A percentile compares a stretch with the other conserved stretches of the same genome.
phyloP scores from a whole-genome alignment of 2,113 vertebrate species.

The Centropristis striata region DNA sequence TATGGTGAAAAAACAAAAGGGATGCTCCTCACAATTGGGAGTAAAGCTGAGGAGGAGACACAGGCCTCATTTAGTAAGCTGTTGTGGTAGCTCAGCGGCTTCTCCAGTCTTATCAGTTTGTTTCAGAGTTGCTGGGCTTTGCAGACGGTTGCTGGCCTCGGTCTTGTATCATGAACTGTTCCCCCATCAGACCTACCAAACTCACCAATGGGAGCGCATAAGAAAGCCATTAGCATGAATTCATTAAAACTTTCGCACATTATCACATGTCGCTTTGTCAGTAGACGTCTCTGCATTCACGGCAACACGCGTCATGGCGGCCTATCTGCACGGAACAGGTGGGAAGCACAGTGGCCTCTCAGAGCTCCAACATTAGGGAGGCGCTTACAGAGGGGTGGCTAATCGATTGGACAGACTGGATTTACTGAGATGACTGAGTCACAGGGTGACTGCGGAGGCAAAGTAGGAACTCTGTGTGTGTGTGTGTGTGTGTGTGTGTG shows the following conservation, averaged over 20 bases:
- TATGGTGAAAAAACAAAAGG: constrained; percentile 43
- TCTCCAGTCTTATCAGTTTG: constrained; percentile 53
- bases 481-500: constrained; percentile 11
- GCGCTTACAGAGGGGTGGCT: constrained; percentile 51
- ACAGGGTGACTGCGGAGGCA: constrained; percentile 29
- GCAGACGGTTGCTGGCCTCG: constrained; percentile 21
- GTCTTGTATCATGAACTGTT: constrained; percentile 24
- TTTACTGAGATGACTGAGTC: constrained; percentile 67
- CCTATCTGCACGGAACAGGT: constrained; percentile 73
- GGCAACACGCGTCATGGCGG: constrained; percentile 20
- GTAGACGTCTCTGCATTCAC: constrained; percentile 23
- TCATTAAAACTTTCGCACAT: constrained; percentile 59
- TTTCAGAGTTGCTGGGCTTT: constrained; percentile 60
- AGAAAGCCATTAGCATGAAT: constrained; percentile 49
- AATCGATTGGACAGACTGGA: constrained; percentile 77
- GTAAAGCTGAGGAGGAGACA: constrained; percentile 26
- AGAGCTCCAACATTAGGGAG: constrained; percentile 50
- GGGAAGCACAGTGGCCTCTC: constrained; percentile 62
- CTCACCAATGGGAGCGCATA: constrained; percentile 21
- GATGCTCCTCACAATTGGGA: constrained; percentile 37
- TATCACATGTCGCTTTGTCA: constrained; percentile 42
- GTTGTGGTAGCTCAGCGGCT: constrained; percentile 34
- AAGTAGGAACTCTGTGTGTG: constrained; percentile 19
- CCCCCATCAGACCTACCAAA: constrained; percentile 23
- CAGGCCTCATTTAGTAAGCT: constrained; percentile 54